phyloP scores from a whole-genome alignment of 2,888 invertebrate species.

The Thyatira batis region DNA sequence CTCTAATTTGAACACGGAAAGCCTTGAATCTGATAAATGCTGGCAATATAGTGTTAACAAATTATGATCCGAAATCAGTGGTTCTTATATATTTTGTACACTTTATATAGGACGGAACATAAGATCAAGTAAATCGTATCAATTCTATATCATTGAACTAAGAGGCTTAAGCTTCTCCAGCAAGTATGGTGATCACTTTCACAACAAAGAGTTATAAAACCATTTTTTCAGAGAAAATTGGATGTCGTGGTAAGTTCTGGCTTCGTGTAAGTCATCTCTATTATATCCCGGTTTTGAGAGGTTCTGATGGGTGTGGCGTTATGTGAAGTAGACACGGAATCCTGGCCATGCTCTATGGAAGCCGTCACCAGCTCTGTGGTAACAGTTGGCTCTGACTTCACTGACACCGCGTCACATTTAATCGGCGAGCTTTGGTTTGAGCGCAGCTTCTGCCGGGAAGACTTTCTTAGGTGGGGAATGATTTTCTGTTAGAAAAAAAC shows the following conservation, averaged over 20 bases:
- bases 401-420: slow-evolving; percentile 54
- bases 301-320: slow-evolving; percentile 49
- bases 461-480: slow-evolving; percentile 57
- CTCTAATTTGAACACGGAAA: too few species aligned
- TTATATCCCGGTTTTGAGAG: slow-evolving; percentile 33
- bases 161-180: too few species aligned
- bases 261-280: slow-evolving; percentile 56
- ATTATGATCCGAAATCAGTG: too few species aligned
- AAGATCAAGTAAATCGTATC: too few species aligned
- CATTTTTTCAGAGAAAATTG: neutral
- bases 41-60: too few species aligned
- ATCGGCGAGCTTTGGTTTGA: slow-evolving; percentile 52
- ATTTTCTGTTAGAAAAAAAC: slow-evolving; percentile 55
- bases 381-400: slow-evolving; percentile 63
- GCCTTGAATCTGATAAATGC: too few species aligned
- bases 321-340: slow-evolving; percentile 57
- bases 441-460: slow-evolving; percentile 39
- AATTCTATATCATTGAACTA: too few species aligned
- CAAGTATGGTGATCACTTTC: too few species aligned
- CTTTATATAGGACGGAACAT: too few species aligned
- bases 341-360: slow-evolving; percentile 57
- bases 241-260: slow-evolving; percentile 21
- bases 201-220: too few species aligned
- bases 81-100: too few species aligned
- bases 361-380: slow-evolving; percentile 70